Evolutionary conservation across 1,140 invertebrate genomes (phyloP), one percentile per base, ranked within the genome.

Genomic region (Drosophila tsacasi): DNA sequence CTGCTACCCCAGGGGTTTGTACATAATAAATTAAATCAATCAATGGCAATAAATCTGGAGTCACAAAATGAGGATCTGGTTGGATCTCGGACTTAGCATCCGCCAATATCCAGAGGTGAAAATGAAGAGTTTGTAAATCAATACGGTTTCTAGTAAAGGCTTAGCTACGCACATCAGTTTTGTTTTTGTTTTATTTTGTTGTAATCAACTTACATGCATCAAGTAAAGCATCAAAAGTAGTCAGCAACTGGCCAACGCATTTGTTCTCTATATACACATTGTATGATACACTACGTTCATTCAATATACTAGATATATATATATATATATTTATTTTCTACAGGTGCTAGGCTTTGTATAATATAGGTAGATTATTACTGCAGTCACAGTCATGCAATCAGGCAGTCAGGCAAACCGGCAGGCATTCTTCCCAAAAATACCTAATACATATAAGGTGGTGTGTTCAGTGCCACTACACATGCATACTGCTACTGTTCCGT

Each of bases 1-100:
- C 91, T 92, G 91, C 91, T 92, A 92, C 91, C 91, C 91, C 91
- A 92, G 72, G 81, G 83, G 80, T 71, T 69, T 74, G 71, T 61
- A 73, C 69, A 73, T 30, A 74, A 57, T n/a, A 57, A 57, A 57
- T 39, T 25, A 74, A 74, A 73, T 73, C 37, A 72, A 72, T 72
- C 35, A 61, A 81, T 76, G 52, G 47, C 44, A 75, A 64, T 21
- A 83, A 83, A 75, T 32, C 19, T 50, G 30, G 59, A 39, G 44
- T 49, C 59, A 46, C 58, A 62, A 77, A 73, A 73, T 61, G 35
- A 73, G 55, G 25, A 52, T 42, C 21, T 71, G 49, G 67, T 37
- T 47, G 54, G 59, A 30, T 40, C 17, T 40, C 30, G 27, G 64
- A 60, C 23, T 39, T 44, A 39, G 67, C 67, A 19, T 42, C 54